Evolutionary conservation across 1,140 invertebrate species (phyloP).

Genomic region (Drosophila mauritiana): DNA sequence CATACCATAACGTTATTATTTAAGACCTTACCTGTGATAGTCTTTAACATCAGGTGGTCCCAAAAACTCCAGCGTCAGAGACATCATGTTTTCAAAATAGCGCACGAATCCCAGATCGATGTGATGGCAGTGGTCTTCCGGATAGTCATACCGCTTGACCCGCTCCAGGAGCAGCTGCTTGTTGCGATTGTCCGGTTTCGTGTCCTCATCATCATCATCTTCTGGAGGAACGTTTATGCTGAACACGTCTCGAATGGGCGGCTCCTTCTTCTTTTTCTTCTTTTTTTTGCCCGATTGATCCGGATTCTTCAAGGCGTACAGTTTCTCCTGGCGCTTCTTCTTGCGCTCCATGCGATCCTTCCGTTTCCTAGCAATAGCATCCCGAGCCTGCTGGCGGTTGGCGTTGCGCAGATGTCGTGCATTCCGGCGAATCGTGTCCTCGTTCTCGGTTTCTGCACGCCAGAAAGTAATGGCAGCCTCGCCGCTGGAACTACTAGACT

Average conservation of each 20-base stretch:
- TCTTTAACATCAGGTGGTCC: conserved; percentile 35
- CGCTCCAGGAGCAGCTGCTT: conserved; percentile 21
- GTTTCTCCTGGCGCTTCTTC: background rate
- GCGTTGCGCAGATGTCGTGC: conserved; percentile 32
- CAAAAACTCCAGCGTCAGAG: conserved; percentile 55
- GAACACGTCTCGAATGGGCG: conserved; percentile 36
- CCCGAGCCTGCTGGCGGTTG: conserved; percentile 28
- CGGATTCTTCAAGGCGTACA: background rate
- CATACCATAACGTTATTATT: too few relatives aligned
- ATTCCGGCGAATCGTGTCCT: background rate
- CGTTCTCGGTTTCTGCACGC: background rate
- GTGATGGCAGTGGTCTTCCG: conserved; percentile 54
- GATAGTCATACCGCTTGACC: conserved; percentile 33
- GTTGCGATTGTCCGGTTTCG: conserved; percentile 46
- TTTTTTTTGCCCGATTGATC: background rate
- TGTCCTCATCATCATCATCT: conserved; percentile 33
- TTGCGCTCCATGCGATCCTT: background rate
- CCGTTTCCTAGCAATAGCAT: background rate
- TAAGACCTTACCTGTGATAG: conserved; percentile 15
- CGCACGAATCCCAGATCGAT: conserved; percentile 56
- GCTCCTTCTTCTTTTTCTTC: conserved; percentile 35
- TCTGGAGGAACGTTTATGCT: conserved; percentile 38
- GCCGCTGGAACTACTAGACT: background rate
- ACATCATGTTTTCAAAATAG: conserved; percentile 37
- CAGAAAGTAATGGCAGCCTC: background rate